A percentile compares a stretch with the other conserved stretches of the same genome.
Evolutionary conservation across 2,797 vertebrate genomes (phyloP).

Genomic region (Parauchenoglanis ngamensis): DNA sequence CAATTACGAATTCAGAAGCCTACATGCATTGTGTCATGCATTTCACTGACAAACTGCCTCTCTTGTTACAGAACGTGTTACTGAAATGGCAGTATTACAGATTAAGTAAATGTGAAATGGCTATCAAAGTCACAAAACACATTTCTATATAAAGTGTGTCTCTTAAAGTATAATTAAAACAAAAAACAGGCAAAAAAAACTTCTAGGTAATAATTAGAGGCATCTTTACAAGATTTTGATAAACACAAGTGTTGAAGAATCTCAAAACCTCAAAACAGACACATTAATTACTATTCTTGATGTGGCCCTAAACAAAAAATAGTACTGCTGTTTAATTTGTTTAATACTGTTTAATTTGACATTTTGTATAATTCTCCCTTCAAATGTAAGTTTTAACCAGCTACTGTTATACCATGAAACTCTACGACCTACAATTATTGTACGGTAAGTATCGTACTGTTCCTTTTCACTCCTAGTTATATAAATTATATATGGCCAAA

Average conservation of each 20-base stretch:
- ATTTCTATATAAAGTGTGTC: neutral
- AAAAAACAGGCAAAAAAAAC: neutral
- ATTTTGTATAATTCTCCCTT: neutral
- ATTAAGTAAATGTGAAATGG: neutral
- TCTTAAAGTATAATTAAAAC: too few species aligned
- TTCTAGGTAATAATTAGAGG: neutral
- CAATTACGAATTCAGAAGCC: neutral
- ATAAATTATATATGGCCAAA: neutral
- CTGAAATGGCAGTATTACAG: neutral
- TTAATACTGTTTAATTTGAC: too few species aligned
- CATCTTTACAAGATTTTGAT: neutral
- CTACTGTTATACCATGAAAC: neutral
- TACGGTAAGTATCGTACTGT: neutral
- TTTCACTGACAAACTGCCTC: neutral
- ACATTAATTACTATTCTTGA: neutral
- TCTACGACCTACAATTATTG: too few species aligned
- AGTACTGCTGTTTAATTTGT: neutral
- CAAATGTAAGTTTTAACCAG: neutral
- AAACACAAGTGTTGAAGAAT: neutral
- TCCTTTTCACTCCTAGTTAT: neutral
- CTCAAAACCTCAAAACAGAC: neutral
- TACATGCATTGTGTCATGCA: neutral
- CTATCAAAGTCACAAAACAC: neutral
- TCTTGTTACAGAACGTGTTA: too few species aligned
- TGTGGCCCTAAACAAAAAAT: neutral